Conservation (phyloP, 2,113 vertebrate genomes). For the Apus apus region DNA sequence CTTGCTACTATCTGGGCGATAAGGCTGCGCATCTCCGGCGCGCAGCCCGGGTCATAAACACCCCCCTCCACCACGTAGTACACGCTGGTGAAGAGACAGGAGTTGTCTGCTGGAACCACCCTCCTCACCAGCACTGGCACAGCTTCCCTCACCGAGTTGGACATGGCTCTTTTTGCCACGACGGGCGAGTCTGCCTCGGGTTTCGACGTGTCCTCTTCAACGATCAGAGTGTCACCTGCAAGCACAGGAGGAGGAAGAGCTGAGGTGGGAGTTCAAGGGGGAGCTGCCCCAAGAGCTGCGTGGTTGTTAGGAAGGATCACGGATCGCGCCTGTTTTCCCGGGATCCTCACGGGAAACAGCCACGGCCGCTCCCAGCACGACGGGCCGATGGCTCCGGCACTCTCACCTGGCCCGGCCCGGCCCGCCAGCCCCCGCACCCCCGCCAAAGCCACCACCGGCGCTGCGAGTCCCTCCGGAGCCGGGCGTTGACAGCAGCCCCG, state of each 20-base stretch:
- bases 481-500: neutral
- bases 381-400: neutral
- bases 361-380: too few species aligned
- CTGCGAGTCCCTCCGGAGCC: neutral
- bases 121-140: conserved; percentile 81
- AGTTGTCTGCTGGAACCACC: conserved; percentile 94
- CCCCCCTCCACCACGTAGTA: conserved; percentile 94
- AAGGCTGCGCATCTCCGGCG: conserved; percentile 91
- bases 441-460: neutral
- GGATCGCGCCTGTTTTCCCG: fast-evolving
- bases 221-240: conserved; percentile 94
- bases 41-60: conserved; percentile 86
- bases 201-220: conserved; percentile 91
- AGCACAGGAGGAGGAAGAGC: neutral
- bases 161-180: conserved; percentile 72
- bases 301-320: fast-evolving
- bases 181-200: conserved; percentile 71
- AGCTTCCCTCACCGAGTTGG: conserved; percentile 64
- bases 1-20: conserved; percentile 94
- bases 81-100: conserved; percentile 97
- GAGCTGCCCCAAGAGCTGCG: neutral
- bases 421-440: neutral
- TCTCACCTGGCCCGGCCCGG: neutral
- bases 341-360: fast-evolving
- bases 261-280: neutral